Base-by-base conservation (phyloP, 2,113 vertebrate genomes). In the Eudyptes chrysolophus region DNA sequence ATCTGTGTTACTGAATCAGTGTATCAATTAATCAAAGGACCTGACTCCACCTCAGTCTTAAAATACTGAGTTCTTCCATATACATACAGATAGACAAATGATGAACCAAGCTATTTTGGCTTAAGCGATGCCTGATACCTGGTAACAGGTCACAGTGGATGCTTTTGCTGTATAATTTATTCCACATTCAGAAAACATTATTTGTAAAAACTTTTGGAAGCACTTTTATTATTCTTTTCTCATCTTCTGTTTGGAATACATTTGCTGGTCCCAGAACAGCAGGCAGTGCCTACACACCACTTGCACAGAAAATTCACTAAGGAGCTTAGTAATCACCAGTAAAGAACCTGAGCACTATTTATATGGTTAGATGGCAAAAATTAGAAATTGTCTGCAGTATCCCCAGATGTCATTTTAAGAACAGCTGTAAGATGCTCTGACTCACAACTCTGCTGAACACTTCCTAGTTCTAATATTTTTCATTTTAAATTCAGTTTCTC, bases 31-130 rank as follows among this genome's bases (percentile, higher is more conserved):
- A n/a, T n/a, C 34, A 79, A 71, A 82, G 30, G 26, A 52, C 19
- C 7, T 19, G 48, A 55, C 3, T 51, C n/a, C 4, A 81, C 4
- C 52, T 76, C 30, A 17, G 8, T 15, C 24, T 69, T n/a, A 70
- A 90, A 82, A 48, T 38, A 85, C 13, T 9, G 7, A 42, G 24
- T 38, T 65, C 7, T 57, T 84, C 69, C 55, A 62, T 30, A 36
- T 7, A 34, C 0, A 0, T 10, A 25, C 4, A 36, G 16, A 19
- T 1, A 92, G 21, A 34, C 5, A 54, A 62, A 76, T 1, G 75
- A 24, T 3, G 10, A 52, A 52, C 46, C 17, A 81, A 61, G 19
- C 4, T 82, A 9, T 57, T 30, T 36, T 29, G 21, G 15, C 22
- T 24, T 30, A 69, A 74, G 44, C 11, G 52, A 74, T 48, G 15